Conservation (phyloP, 2,113 vertebrate genomes). For the Illadopsis cleaveri region DNA sequence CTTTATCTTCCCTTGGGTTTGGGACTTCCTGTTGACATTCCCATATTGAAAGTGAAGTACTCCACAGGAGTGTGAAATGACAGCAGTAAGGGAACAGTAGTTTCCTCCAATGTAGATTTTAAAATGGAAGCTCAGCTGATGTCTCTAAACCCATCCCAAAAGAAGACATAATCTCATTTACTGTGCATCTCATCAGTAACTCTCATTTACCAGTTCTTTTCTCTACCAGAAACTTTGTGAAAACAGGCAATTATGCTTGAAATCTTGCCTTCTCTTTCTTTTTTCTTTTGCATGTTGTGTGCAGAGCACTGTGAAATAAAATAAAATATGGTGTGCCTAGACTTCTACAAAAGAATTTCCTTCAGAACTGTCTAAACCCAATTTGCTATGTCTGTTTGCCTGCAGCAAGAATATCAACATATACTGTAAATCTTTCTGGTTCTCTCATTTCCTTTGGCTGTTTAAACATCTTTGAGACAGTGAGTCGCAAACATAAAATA, state of each 20-base stretch:
- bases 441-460: conserved; percentile 6
- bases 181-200: not conserved
- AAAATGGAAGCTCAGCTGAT: not conserved
- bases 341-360: not conserved
- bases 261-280: not conserved
- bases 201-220: not conserved
- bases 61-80: not conserved
- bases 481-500: not conserved
- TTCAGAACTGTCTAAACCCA: not conserved
- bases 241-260: not conserved
- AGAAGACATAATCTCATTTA: not conserved
- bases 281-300: not conserved
- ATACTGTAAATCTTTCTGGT: not conserved
- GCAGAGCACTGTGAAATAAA: not conserved
- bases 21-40: not conserved
- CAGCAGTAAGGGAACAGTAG: not conserved
- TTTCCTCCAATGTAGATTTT: not conserved
- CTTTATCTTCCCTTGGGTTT: not conserved
- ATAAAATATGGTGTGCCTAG: not conserved
- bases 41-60: not conserved
- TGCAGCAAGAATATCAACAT: not conserved
- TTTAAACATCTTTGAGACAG: not conserved
- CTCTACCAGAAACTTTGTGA: not conserved
- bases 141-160: not conserved
- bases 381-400: not conserved